Conservation (phyloP, 1,140 invertebrate genomes). For the Trichogramma pretiosum region DNA sequence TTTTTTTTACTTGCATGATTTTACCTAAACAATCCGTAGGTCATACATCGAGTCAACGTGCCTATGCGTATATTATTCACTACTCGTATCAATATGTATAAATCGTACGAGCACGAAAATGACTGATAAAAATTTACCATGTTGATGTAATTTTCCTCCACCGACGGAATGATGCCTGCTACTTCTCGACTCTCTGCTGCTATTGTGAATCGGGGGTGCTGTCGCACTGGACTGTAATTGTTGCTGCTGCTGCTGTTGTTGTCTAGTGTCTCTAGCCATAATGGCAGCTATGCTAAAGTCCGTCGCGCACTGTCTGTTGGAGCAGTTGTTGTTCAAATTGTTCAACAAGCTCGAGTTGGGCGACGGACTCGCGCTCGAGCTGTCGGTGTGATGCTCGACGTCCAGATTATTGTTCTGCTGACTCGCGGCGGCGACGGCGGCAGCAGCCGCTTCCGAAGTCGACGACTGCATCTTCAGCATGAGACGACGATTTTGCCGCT, state of each 20-base stretch:
- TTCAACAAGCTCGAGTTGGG: conserved; percentile 38
- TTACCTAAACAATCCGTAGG: no score
- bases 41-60: no score
- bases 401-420: no score
- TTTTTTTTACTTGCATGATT: no score
- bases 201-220: conserved; percentile 24
- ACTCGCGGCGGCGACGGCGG: conserved; percentile 8
- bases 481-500: conserved; percentile 41
- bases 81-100: no score
- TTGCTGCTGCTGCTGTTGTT: conserved; percentile 39
- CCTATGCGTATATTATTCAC: no score
- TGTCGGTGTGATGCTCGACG: conserved; percentile 28
- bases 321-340: conserved; percentile 40
- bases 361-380: conserved; percentile 38
- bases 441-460: conserved; percentile 17
- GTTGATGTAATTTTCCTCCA: conserved; percentile 20
- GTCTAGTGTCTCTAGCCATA: conserved; percentile 66
- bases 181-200: no score
- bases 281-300: conserved; percentile 78
- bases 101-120: no score
- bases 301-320: conserved; percentile 60
- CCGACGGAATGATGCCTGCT: conserved; percentile 39
- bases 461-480: conserved; percentile 38
- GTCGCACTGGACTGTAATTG: conserved; percentile 19
- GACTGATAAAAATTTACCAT: conserved; percentile 30